These are phyloP conservation scores for Deilephila elpenor DNA, from an alignment of 2,888 invertebrate species.

Conservation along the genomic window DNA sequence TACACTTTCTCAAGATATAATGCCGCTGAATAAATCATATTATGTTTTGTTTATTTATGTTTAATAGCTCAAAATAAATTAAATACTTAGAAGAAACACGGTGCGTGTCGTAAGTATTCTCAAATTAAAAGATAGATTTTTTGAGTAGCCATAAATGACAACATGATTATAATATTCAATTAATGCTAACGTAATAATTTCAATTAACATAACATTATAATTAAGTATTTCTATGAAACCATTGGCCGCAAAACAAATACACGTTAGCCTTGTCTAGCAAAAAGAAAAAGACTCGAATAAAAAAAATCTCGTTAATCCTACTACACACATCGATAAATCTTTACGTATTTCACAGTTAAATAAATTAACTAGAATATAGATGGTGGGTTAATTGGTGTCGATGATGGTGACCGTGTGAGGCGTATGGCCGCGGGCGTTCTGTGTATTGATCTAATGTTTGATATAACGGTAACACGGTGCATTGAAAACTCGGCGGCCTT, in stretches of 20 bases:
- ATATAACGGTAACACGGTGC: constrained; percentile 56
- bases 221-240: constrained; percentile 8
- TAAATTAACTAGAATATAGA: constrained; percentile 58
- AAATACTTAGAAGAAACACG: background rate
- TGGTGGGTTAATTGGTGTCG: constrained; percentile 62
- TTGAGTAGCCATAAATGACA: background rate
- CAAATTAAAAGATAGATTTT: background rate
- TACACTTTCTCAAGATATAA: constrained; percentile 39
- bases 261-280: constrained; percentile 14
- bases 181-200: constrained; percentile 12
- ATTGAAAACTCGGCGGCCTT: constrained; percentile 26
- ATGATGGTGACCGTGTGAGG: constrained; percentile 53
- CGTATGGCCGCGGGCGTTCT: constrained; percentile 57
- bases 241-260: constrained; percentile 14
- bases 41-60: background rate
- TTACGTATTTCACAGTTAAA: constrained; percentile 44
- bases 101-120: background rate
- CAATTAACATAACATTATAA: constrained; percentile 19
- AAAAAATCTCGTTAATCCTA: constrained; percentile 2
- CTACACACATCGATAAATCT: constrained; percentile 41
- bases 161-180: constrained; percentile 3
- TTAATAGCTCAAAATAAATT: background rate
- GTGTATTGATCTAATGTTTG: constrained; percentile 60
- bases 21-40: background rate
- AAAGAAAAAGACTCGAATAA: constrained; percentile 8